Percentiles rank a stretch among this genome's conserved stretches.
phyloP scores from a whole-genome alignment of 2,113 vertebrate genomes.

The Pagrus major region DNA sequence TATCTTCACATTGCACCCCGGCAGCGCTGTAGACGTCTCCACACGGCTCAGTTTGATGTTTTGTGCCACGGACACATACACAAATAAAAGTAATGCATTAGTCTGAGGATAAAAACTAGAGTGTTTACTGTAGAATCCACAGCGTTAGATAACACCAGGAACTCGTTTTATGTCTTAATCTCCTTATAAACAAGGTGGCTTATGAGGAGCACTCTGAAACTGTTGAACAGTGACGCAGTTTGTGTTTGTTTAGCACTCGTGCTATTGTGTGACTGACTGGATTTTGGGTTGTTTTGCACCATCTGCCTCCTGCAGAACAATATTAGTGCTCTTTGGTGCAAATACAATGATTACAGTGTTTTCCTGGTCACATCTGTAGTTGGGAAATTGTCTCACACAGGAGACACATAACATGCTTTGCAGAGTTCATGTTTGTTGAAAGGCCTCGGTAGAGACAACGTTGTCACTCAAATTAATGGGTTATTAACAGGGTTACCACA shows the following conservation, averaged over 20 bases:
- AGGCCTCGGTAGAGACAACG: background rate
- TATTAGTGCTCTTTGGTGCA: conserved; percentile 13
- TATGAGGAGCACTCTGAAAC: conserved; percentile 26
- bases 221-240: conserved; percentile 49
- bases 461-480: background rate
- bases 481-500: background rate
- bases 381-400: conserved; percentile 4
- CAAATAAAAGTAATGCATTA: conserved; percentile 36
- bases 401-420: background rate
- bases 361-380: conserved; percentile 10
- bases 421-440: background rate
- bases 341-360: conserved; percentile 27
- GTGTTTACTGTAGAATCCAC: conserved; percentile 48
- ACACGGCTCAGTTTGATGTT: background rate
- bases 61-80: conserved; percentile 1
- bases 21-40: background rate
- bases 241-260: conserved; percentile 24
- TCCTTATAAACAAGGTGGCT: conserved; percentile 54
- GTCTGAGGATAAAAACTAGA: conserved; percentile 30
- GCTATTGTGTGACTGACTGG: conserved; percentile 36
- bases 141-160: conserved; percentile 45
- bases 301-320: conserved; percentile 44
- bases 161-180: conserved; percentile 59
- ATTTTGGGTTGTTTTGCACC: conserved; percentile 49
- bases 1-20: conserved; percentile 33